A percentile compares a stretch with the other conserved stretches of the same genome.
Conservation (phyloP, 2,797 vertebrate genomes). For the Hafferia zeledoni region DNA sequence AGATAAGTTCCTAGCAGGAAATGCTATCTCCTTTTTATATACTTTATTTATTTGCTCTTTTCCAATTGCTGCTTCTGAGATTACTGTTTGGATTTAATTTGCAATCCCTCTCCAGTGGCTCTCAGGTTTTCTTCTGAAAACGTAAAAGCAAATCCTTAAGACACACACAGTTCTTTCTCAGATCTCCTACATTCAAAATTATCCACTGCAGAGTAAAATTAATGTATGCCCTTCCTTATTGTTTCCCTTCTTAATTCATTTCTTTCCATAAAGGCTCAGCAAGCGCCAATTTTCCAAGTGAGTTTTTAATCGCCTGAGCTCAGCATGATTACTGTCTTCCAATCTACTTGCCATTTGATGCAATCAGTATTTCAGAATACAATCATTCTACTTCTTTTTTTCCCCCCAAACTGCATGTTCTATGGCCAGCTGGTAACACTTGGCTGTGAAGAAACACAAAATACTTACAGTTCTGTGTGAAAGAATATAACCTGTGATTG, state of each 20-base stretch:
- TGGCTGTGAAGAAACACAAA: not conserved
- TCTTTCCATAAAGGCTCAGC: conserved; percentile 34
- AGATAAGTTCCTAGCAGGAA: not conserved
- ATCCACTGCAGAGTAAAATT: conserved; percentile 23
- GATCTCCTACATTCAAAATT: conserved; percentile 20
- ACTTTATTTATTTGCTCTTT: conserved; percentile 42
- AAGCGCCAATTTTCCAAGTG: conserved; percentile 40
- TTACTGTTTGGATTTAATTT: conserved; percentile 42
- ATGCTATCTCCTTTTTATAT: not conserved
- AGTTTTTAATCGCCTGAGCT: conserved; percentile 45
- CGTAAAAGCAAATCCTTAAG: not conserved
- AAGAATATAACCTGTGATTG: not conserved
- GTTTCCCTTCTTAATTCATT: conserved; percentile 60
- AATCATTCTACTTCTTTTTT: not conserved
- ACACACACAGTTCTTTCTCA: not conserved
- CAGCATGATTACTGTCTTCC: not conserved
- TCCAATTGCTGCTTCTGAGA: not conserved
- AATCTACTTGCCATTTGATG: conserved; percentile 47
- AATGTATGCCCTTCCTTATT: conserved; percentile 37
- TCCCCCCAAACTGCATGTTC: accelerated
- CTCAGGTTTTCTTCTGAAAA: not conserved
- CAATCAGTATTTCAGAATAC: conserved; percentile 12
- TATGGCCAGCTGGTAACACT: not conserved
- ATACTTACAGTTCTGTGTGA: not conserved
- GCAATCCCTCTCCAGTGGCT: not conserved